Evolutionary conservation across 2,113 vertebrate genomes (phyloP).

Genomic region (Leucopsar rothschildi): DNA sequence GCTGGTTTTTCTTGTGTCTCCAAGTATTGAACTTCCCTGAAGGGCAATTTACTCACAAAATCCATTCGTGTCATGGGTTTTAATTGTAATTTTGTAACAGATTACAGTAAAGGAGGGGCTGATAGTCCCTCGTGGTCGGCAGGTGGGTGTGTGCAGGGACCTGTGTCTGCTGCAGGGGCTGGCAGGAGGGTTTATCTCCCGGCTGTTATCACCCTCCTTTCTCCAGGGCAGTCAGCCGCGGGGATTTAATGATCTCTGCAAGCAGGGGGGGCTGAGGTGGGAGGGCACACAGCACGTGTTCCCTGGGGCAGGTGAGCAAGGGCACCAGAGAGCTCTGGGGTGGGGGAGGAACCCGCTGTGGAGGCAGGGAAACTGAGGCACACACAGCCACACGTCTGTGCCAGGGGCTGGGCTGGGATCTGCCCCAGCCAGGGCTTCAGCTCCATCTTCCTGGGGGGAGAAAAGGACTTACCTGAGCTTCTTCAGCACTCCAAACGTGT

Average conservation of each 20-base stretch:
- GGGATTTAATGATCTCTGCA: neutral
- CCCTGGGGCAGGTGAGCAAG: accelerated
- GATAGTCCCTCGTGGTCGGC: neutral
- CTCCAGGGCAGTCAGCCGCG: neutral
- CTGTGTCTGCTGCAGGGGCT: too few species aligned
- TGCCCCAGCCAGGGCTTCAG: neutral
- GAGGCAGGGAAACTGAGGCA: neutral
- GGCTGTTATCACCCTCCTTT: neutral
- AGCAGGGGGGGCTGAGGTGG: accelerated
- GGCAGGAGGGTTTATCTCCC: neutral
- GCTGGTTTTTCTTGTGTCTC: neutral
- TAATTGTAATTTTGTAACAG: accelerated
- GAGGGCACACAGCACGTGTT: neutral
- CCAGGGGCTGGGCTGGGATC: neutral
- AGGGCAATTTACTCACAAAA: neutral
- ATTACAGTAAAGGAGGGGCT: accelerated
- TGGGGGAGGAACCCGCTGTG: too few species aligned
- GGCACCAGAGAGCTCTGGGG: neutral
- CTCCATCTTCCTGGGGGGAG: neutral
- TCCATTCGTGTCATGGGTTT: neutral
- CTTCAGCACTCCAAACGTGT: neutral
- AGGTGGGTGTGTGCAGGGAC: neutral
- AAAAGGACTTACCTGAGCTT: neutral
- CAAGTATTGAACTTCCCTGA: neutral
- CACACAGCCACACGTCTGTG: accelerated